Conservation (phyloP, 2,888 invertebrate species). For the Pheosia gnoma region DNA sequence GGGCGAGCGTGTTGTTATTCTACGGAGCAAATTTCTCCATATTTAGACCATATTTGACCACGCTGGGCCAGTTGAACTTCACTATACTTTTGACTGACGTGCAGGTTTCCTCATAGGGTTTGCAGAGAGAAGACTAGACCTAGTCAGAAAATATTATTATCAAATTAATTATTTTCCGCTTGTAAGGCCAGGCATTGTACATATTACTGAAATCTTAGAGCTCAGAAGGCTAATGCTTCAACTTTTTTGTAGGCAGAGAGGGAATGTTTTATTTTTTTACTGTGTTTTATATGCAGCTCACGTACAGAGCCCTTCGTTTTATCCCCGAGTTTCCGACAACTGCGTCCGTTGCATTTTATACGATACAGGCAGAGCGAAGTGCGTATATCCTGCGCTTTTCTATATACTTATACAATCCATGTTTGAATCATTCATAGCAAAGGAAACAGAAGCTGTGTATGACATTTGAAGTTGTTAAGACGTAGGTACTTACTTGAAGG, state of each 20-base stretch:
- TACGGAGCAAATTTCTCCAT: too few species aligned
- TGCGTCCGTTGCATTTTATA: constrained; percentile 68
- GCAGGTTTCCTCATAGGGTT: too few species aligned
- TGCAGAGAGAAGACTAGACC: too few species aligned
- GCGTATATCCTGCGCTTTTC: background rate
- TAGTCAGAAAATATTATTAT: too few species aligned
- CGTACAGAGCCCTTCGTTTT: constrained; percentile 57
- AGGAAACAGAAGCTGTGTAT: background rate
- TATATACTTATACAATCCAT: background rate
- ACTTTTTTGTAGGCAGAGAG: constrained; percentile 43
- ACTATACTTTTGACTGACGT: too few species aligned
- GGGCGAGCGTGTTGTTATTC: too few species aligned
- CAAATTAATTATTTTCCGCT: too few species aligned
- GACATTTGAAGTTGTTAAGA: too few species aligned
- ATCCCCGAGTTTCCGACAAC: constrained; percentile 58
- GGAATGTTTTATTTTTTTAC: constrained; percentile 72
- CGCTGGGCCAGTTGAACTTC: too few species aligned
- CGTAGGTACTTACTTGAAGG: too few species aligned
- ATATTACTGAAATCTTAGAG: background rate
- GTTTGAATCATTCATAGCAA: constrained; percentile 5
- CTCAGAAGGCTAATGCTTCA: constrained; percentile 20
- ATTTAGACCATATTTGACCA: too few species aligned
- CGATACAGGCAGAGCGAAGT: background rate
- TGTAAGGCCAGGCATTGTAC: too few species aligned
- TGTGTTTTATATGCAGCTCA: constrained; percentile 65